Conservation (phyloP, 2,797 vertebrate genomes). For the Vireo griseus region DNA sequence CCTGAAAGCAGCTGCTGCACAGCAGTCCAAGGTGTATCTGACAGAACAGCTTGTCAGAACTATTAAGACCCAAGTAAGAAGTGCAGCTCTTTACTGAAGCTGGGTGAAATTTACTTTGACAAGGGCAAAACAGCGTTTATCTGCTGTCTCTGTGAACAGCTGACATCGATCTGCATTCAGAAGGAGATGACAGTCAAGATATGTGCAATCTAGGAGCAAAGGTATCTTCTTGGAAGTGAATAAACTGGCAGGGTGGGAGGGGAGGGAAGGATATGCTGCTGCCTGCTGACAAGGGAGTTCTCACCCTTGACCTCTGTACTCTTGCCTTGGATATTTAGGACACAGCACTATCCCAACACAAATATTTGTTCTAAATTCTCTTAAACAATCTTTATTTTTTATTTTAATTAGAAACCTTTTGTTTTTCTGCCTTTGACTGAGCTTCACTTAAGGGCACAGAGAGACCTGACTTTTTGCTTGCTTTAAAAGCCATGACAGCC, state of each 20-base stretch:
- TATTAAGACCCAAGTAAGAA: neutral
- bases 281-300: conserved; percentile 8
- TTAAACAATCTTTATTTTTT: conserved; percentile 5
- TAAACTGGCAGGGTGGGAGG: neutral
- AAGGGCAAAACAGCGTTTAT: neutral
- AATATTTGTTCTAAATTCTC: conserved; percentile 30
- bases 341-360: neutral
- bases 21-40: neutral
- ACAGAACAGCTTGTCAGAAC: neutral
- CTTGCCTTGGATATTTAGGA: neutral
- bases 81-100: neutral
- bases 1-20: neutral
- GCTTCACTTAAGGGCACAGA: neutral
- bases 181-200: neutral
- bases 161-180: neutral
- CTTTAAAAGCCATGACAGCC: neutral
- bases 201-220: neutral
- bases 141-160: neutral
- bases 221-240: neutral
- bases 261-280: neutral
- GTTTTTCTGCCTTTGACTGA: neutral
- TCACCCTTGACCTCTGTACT: conserved; percentile 39
- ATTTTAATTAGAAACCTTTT: neutral
- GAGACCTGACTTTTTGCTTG: neutral
- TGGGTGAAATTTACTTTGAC: neutral